Conservation (phyloP, 2,113 vertebrate genomes). For the Procavia capensis region DNA sequence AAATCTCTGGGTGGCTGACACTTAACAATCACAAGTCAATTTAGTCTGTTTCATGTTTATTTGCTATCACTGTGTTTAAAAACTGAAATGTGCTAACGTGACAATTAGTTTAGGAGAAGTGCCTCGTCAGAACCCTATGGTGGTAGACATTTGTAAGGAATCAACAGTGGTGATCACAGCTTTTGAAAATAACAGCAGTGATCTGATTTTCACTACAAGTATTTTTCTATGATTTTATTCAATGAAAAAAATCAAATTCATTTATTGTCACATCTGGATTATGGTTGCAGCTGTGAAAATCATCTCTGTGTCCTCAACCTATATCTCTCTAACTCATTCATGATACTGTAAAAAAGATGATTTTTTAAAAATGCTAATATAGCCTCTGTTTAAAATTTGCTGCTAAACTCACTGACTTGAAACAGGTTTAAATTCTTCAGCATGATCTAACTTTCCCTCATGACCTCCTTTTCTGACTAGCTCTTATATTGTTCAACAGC, state of each 20-base stretch:
- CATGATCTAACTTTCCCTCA: fast-evolving
- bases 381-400: neutral
- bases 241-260: neutral
- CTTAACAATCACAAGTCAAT: neutral
- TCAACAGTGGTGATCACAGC: fast-evolving
- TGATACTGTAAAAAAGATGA: neutral
- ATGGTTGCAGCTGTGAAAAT: neutral
- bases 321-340: neutral
- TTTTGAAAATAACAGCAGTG: neutral
- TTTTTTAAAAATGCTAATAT: neutral
- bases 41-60: neutral
- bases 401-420: neutral
- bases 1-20: neutral
- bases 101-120: neutral
- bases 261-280: neutral
- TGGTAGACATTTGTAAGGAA: neutral
- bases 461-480: neutral
- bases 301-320: neutral
- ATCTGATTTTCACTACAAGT: neutral
- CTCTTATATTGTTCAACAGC: neutral
- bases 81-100: neutral
- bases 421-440: neutral
- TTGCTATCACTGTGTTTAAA: neutral
- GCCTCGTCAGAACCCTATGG: neutral
- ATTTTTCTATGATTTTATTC: neutral